phyloP scores from a whole-genome alignment of 2,797 vertebrate species.

The Eurystomus glaucurus region DNA sequence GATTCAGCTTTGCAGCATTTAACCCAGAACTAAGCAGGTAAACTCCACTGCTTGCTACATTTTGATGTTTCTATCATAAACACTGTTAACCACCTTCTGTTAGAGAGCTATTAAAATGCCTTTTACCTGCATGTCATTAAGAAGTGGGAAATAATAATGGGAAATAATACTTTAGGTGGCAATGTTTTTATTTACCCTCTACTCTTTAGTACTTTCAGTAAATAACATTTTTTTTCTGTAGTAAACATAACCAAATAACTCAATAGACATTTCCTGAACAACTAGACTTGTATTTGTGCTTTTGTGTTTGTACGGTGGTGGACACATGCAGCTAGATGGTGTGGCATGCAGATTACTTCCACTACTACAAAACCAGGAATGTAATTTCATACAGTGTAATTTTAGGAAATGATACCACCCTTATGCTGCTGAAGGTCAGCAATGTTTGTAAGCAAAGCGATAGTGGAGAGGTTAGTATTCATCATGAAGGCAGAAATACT shows the following conservation, averaged over 20 bases:
- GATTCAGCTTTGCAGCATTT: not conserved
- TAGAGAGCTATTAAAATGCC: not conserved
- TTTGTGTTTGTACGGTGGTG: not conserved
- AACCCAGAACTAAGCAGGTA: not conserved
- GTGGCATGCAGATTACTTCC: not conserved
- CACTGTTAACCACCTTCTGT: not conserved
- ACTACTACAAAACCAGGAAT: not conserved
- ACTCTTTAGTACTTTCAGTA: not conserved
- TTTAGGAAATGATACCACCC: not conserved
- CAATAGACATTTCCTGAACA: not conserved
- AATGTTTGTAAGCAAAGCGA: not conserved
- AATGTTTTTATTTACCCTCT: not conserved
- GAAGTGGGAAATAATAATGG: not conserved
- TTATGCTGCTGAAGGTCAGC: not conserved
- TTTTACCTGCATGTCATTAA: rapidly evolving
- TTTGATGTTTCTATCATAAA: not conserved
- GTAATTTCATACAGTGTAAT: not conserved
- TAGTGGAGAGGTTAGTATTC: not conserved
- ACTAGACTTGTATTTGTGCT: not conserved
- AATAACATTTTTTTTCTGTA: not conserved
- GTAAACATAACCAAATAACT: not conserved
- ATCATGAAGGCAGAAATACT: not conserved
- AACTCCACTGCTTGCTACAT: not conserved
- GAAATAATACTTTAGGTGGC: not conserved
- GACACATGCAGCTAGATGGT: not conserved